Evolutionary conservation across 2,113 vertebrate species (phyloP).

Genomic region (Syngnathus scovelli): DNA sequence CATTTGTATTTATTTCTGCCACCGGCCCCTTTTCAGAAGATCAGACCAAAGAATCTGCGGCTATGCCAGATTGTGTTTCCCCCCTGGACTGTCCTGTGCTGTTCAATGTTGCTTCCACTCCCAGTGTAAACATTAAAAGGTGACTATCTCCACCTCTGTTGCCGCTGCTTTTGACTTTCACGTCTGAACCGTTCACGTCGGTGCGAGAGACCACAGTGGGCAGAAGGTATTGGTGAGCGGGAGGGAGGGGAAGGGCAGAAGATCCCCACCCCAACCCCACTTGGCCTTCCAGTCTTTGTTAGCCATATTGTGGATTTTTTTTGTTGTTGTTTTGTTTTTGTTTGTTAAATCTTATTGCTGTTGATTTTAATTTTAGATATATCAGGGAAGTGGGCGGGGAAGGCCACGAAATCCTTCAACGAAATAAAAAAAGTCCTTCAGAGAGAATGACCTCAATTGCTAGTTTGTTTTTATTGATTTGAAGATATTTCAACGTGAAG

Average conservation of each 20-base stretch:
- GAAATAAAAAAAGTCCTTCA: conserved; percentile 28
- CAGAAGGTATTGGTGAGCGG: conserved; percentile 35
- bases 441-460: conserved; percentile 43
- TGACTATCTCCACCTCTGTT: conserved; percentile 63
- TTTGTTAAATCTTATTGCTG: conserved; percentile 36
- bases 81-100: conserved; percentile 57
- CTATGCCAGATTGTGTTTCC: conserved; percentile 56
- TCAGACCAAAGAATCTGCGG: conserved; percentile 58
- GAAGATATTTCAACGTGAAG: conserved; percentile 52
- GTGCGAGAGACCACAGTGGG: conserved; percentile 27
- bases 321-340: conserved; percentile 7
- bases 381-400: conserved; percentile 33
- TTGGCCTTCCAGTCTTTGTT: conserved; percentile 5
- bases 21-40: conserved; percentile 41
- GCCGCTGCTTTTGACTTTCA: conserved; percentile 15
- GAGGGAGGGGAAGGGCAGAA: conserved; percentile 9
- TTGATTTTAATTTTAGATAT: conserved; percentile 26
- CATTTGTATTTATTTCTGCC: conserved; percentile 70
- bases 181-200: background rate
- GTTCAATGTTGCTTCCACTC: conserved; percentile 57
- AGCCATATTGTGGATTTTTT: conserved; percentile 3
- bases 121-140: conserved; percentile 67
- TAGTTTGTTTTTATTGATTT: conserved; percentile 51
- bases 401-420: conserved; percentile 28
- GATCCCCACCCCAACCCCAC: background rate